Evolutionary conservation across 2,113 vertebrate species (phyloP).

Genomic region (Crotalus horridus): DNA sequence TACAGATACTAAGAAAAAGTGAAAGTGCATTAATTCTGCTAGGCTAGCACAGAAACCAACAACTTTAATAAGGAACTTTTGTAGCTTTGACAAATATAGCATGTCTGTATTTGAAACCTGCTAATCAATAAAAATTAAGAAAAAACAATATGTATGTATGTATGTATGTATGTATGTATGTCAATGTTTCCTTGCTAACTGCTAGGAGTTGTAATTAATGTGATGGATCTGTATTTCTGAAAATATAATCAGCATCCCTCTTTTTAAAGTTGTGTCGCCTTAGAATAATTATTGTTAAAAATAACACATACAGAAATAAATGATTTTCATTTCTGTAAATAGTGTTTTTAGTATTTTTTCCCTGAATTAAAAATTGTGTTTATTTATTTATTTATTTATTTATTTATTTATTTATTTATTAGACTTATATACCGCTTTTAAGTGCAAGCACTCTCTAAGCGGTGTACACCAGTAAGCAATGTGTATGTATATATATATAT

Average conservation of each 20-base stretch:
- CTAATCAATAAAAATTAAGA: background rate
- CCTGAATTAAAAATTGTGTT: background rate
- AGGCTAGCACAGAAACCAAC: constrained; percentile 38
- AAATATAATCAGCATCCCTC: background rate
- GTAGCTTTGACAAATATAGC: constrained; percentile 35
- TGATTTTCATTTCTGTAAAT: background rate
- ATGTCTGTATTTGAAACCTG: background rate
- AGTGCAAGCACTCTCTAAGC: too few relatives aligned
- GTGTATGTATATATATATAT: too few relatives aligned
- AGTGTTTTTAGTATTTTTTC: background rate
- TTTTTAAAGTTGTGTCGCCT: background rate
- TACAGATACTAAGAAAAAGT: constrained; percentile 64
- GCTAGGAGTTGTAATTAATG: background rate
- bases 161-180: background rate
- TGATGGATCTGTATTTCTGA: background rate
- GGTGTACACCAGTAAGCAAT: too few relatives aligned
- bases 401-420: too few relatives aligned
- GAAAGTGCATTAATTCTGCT: constrained; percentile 62
- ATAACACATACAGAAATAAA: background rate
- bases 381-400: too few relatives aligned
- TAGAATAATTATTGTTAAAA: background rate
- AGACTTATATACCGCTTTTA: too few relatives aligned
- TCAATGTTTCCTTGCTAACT: background rate
- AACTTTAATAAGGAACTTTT: constrained; percentile 43
- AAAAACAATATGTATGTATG: background rate